phyloP scores from a whole-genome alignment of 2,888 invertebrate species.

The Leptura quadrifasciata region DNA sequence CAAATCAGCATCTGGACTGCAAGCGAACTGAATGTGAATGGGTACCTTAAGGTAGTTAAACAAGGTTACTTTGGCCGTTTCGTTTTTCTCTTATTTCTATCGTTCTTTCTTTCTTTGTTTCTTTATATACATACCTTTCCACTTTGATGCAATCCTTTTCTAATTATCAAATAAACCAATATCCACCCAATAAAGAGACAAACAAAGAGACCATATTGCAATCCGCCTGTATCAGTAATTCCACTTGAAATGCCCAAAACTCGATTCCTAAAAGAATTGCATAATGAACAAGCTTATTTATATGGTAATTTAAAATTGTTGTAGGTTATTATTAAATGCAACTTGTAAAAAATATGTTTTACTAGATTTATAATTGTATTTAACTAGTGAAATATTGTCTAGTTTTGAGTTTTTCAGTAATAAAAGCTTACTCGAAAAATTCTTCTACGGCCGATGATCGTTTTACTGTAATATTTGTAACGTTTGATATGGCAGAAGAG shows the following conservation, averaged over 20 bases:
- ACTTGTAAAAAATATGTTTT: not conserved
- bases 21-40: no score
- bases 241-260: slow-evolving; percentile 78
- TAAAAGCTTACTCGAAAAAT: slow-evolving; percentile 77
- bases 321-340: not conserved
- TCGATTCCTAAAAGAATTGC: slow-evolving; percentile 75
- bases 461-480: slow-evolving; percentile 51
- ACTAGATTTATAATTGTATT: not conserved
- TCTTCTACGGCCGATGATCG: slow-evolving; percentile 76
- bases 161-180: slow-evolving; percentile 82
- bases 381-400: not conserved
- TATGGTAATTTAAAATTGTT: not conserved
- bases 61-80: no score
- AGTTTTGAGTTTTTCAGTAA: not conserved
- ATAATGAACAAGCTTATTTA: not conserved
- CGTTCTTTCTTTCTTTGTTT: no score
- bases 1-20: no score
- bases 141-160: slow-evolving; percentile 84
- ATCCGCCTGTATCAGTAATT: slow-evolving; percentile 79
- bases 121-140: slow-evolving; percentile 81
- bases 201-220: slow-evolving; percentile 82
- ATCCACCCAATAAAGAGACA: slow-evolving; percentile 81
- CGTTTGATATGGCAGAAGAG: slow-evolving; percentile 37
- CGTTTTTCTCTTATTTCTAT: no score
- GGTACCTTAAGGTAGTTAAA: no score